phyloP scores from a whole-genome alignment of 1,140 invertebrate genomes.

The Ips nitidus region DNA sequence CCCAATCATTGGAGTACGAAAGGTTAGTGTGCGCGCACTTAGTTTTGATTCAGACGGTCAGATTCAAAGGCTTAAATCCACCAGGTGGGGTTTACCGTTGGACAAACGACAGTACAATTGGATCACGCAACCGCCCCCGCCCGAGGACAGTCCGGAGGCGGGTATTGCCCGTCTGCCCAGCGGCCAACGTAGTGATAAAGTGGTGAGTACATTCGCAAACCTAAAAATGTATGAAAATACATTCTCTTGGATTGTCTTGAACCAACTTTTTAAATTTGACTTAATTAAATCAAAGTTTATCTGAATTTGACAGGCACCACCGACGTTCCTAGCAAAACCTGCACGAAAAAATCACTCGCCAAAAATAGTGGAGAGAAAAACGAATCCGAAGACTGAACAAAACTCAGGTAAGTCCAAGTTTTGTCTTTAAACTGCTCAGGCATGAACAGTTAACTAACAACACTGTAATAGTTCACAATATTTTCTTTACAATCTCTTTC shows the following conservation, averaged over 20 bases:
- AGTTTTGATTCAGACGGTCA: no score
- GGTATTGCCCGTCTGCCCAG: conserved; percentile 77
- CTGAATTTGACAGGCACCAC: conserved; percentile 55
- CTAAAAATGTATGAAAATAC: neutral
- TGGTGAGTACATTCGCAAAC: conserved; percentile 56
- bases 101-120: conserved; percentile 90
- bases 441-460: no score
- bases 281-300: neutral
- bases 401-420: conserved; percentile 44
- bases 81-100: conserved; percentile 75
- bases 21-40: conserved; percentile 47
- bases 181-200: conserved; percentile 76
- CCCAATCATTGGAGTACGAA: conserved; percentile 85
- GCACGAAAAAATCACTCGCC: conserved; percentile 65
- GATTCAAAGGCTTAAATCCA: neutral
- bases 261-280: neutral
- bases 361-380: conserved; percentile 58
- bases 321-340: conserved; percentile 60
- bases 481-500: no score
- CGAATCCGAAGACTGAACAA: conserved; percentile 46
- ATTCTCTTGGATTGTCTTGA: neutral
- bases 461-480: no score
- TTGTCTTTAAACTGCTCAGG: neutral
- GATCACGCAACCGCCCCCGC: conserved; percentile 86
- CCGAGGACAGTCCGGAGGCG: conserved; percentile 80